These are phyloP conservation scores for Lapara coniferarum DNA, from an alignment of 2,888 invertebrate species.

Conservation along the genomic window DNA sequence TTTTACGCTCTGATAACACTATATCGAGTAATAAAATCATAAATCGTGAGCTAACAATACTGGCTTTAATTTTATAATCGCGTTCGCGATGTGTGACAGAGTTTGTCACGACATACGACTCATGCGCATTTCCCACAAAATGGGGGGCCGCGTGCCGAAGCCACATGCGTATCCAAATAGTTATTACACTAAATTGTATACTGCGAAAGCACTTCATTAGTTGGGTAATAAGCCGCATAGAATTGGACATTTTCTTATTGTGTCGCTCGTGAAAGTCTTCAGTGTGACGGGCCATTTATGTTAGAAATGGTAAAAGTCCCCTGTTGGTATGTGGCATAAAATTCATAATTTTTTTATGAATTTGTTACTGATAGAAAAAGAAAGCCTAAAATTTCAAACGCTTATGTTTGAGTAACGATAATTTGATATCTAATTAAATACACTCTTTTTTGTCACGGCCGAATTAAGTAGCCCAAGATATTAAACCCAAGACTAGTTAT, in stretches of 20 bases:
- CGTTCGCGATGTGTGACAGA: slow-evolving; percentile 35
- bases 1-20: slow-evolving; percentile 14
- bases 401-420: too few species aligned
- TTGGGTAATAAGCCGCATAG: slow-evolving; percentile 31
- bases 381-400: too few species aligned
- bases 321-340: too few species aligned
- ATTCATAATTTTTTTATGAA: too few species aligned
- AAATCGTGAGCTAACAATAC: slow-evolving; percentile 22
- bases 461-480: background rate
- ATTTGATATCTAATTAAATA: too few species aligned
- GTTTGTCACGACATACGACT: slow-evolving; percentile 42
- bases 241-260: slow-evolving; percentile 6
- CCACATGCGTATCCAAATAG: slow-evolving; percentile 51
- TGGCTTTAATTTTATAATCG: slow-evolving; percentile 31
- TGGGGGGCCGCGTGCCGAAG: slow-evolving; percentile 43
- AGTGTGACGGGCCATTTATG: background rate
- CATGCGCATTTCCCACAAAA: slow-evolving; percentile 33
- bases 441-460: too few species aligned
- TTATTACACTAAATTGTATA: slow-evolving; percentile 54
- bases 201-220: slow-evolving; percentile 48
- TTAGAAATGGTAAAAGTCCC: background rate
- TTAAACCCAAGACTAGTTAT: background rate
- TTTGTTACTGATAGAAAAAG: too few species aligned
- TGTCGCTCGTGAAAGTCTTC: background rate
- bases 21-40: slow-evolving; percentile 21